Evolutionary conservation across 2,797 vertebrate genomes (phyloP).

Genomic region (Sitta carolinensis): DNA sequence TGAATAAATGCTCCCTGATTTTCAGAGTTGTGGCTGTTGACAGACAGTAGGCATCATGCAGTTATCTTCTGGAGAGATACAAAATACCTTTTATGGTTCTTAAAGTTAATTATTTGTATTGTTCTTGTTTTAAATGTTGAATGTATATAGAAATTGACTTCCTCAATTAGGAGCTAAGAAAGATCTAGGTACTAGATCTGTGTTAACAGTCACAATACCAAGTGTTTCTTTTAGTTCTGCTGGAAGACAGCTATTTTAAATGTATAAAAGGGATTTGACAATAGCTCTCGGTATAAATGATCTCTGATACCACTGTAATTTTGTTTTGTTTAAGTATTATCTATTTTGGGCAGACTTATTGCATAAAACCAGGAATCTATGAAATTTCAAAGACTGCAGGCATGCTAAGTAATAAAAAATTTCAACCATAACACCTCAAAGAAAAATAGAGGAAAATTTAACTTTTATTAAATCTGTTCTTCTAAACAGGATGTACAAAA

Average conservation of each 20-base stretch:
- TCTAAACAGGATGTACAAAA: neutral
- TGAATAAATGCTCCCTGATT: neutral
- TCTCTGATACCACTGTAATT: neutral
- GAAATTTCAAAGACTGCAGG: neutral
- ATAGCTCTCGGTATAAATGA: neutral
- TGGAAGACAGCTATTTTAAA: neutral
- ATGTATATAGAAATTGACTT: neutral
- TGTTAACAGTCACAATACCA: neutral
- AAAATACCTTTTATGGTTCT: neutral
- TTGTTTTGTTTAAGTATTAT: neutral
- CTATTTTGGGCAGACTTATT: neutral
- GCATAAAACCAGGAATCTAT: neutral
- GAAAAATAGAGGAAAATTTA: neutral
- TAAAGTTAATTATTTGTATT: neutral
- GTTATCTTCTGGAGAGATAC: neutral
- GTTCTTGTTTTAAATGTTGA: neutral
- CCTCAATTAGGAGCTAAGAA: neutral
- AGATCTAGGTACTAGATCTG: neutral
- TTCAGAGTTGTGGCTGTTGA: neutral
- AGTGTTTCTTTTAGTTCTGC: neutral
- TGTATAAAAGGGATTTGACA: neutral
- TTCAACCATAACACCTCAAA: neutral
- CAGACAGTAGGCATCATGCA: neutral
- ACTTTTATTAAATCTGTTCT: neutral
- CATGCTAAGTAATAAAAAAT: neutral